These are phyloP conservation scores for Exocentrus adspersus DNA, from an alignment of 2,888 invertebrate species.

Conservation along the genomic window DNA sequence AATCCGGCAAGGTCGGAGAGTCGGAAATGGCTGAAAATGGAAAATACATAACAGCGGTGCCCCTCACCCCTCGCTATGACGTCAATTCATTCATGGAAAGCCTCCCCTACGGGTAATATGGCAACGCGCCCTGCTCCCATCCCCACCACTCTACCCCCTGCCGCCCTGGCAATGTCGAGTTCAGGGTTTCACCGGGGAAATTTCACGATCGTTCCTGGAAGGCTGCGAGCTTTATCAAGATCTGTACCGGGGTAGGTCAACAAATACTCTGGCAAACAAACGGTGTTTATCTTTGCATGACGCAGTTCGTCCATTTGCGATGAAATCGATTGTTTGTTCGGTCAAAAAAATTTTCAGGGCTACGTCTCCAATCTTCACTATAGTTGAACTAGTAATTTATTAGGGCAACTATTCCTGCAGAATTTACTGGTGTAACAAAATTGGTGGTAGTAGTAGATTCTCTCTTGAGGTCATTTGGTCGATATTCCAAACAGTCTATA, in stretches of 20 bases:
- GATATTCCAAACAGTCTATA: too few relatives aligned
- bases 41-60: conserved; percentile 9
- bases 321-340: too few relatives aligned
- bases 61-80: conserved; percentile 41
- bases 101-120: conserved; percentile 44
- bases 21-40: conserved; percentile 9
- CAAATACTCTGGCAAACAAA: background rate
- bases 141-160: conserved; percentile 32
- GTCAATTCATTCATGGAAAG: conserved; percentile 51
- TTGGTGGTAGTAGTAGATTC: too few relatives aligned
- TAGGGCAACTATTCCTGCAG: too few relatives aligned
- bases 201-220: conserved; percentile 26
- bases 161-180: conserved; percentile 25
- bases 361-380: too few relatives aligned
- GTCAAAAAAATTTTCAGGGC: too few relatives aligned
- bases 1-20: background rate
- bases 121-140: conserved; percentile 41
- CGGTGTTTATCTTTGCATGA: background rate
- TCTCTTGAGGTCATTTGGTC: too few relatives aligned
- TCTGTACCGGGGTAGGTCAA: conserved; percentile 21
- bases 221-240: background rate
- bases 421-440: too few relatives aligned
- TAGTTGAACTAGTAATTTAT: too few relatives aligned
- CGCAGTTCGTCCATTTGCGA: too few relatives aligned
- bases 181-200: conserved; percentile 29